Base-by-base conservation (phyloP, 2,113 vertebrate genomes). In the Rhabdornis inornatus region DNA sequence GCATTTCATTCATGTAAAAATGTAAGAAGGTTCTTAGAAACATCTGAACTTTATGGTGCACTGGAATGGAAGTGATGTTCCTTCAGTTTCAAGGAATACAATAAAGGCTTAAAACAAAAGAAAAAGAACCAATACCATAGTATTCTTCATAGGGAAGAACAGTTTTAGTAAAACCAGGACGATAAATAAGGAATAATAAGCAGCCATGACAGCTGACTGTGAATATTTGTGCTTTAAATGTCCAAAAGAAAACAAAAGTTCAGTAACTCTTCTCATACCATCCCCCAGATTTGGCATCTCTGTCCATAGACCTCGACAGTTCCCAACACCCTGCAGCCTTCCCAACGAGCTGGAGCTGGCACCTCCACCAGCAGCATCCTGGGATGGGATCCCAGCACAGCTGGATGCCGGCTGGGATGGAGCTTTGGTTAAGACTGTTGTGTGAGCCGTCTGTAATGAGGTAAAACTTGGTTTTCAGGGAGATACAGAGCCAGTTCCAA, bases 401-500 rank as follows among this genome's bases (percentile, higher is more conserved):
- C 61, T 16, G n/a, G 72, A 23, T 35, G 39, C 23, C n/a, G 7
- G 35, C 87, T 86, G 75, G 92, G 60, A 37, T 2, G 3, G 18
- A 60, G 93, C 78, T 82, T 64, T 82, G 57, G 83, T 97, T 98
- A 99, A 63, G 97, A 98, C 95, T 99, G 98, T 97, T 99, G 99
- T 5, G 98, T 98, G 97, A 99, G 98, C 47, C 98, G 98, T 40
- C 99, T 97, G 97, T 99, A 99, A 69, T 99, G 99, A 74, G 99
- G 99, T 98, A 99, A 98, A 90, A 99, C 99, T 96, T 99, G 99
- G 95, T 97, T 99, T 88, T 99, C 99, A 0, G 99, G 99, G 37
- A 99, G 99, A 83, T 99, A 99, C 70, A 99, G 99, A 27, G 99
- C 99, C 94, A 99, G 99, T 97, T 99, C 99, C 98, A 99, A 97